Percentiles rank a stretch among this genome's conserved stretches.
phyloP scores from a whole-genome alignment of 1,140 invertebrate genomes.

The Penaeus indicus region DNA sequence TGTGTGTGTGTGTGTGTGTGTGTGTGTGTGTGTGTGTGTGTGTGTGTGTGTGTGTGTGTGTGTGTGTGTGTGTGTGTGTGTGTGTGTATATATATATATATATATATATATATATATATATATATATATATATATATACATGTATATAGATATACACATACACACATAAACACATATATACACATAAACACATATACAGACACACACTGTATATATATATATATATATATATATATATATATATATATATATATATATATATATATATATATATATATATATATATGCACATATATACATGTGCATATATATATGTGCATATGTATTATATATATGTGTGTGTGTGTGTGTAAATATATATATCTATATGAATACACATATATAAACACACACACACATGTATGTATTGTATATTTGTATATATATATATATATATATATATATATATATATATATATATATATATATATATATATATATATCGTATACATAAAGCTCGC shows the following conservation, averaged over 20 bases:
- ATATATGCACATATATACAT: background rate
- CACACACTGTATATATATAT: background rate
- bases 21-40: constrained; percentile 7
- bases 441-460: too few relatives aligned
- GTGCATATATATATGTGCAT: background rate
- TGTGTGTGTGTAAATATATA: too few relatives aligned
- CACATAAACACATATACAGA: background rate
- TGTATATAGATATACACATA: background rate
- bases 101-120: background rate
- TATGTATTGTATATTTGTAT: too few relatives aligned
- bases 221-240: constrained; percentile 13
- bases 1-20: background rate
- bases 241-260: background rate
- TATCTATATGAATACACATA: too few relatives aligned
- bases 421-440: too few relatives aligned
- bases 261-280: background rate
- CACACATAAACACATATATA: background rate
- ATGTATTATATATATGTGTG: background rate
- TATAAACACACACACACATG: too few relatives aligned
- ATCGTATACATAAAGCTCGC: too few relatives aligned
- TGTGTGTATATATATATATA: background rate
- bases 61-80: background rate
- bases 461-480: too few relatives aligned
- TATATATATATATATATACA: background rate
- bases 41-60: background rate